Evolutionary conservation across 2,888 invertebrate genomes (phyloP), one percentile per base, ranked within the genome.

Genomic region (Alitta virens): DNA sequence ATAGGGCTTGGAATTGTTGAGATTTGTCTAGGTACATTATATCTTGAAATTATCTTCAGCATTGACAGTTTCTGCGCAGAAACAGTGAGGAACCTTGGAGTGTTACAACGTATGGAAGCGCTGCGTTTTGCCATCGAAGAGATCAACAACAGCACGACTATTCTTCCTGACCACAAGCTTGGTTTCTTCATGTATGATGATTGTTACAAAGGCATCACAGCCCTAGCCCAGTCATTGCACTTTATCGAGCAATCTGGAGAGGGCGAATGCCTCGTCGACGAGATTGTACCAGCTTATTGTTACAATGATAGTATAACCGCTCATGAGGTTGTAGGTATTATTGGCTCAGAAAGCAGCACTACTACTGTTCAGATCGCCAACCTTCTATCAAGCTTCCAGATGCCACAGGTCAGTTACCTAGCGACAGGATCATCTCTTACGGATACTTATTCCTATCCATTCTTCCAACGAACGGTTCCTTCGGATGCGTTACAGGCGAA

Each of bases 121-220:
- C 58, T 72, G n/a, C 67, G 61, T 3, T 71, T 64, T 49, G 68
- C 70, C 9, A 55, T 72, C 1, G 61, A 70, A 1, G 63, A 68
- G 58, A 67, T 73, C 42, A 73, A 73, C 64, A 40, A 55, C 1
- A 46, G 62, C n/a, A 1, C 52, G 1, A 56, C 60, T 16, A 49
- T 72, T 14, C 52, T 73, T 33, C 68, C 69, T 1, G 64, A 68
- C 52, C 46, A 70, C 1, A 66, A 57, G 0, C 59, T 73, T 21
- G 73, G 73, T 1, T 73, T 66, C 58, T 60, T 64, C 42, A 64
- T 72, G 51, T 59, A 71, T 42, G 71, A 73, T 59, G 71, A 71
- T 60, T 73, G 73, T 43, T 65, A 65, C 24, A 71, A 71, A 46
- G 69, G 67, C 26, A 69, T 64, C 9, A 67, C 70, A 3, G 71